Percentiles rank a stretch among this genome's conserved stretches.
These are phyloP conservation scores for Brachionus rotundiformis DNA, from an alignment of 1,140 invertebrate species.

Conservation along the genomic window DNA sequence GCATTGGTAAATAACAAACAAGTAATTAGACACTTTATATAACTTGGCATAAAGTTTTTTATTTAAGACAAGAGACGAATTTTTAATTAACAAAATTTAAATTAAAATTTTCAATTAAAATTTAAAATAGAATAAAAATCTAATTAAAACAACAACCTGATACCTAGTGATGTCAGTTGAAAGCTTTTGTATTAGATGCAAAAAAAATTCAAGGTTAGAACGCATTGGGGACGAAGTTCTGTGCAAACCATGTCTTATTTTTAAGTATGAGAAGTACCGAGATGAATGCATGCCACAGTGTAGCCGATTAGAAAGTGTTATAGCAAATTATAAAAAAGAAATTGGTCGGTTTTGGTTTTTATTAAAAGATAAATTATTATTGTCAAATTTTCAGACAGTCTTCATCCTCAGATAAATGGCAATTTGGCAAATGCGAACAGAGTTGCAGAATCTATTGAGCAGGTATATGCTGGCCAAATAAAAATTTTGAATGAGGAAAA, in stretches of 20 bases:
- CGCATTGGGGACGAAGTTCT: neutral
- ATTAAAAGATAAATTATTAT: neutral
- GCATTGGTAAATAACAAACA: neutral
- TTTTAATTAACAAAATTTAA: neutral
- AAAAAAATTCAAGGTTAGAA: neutral
- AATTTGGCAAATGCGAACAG: constrained; percentile 11
- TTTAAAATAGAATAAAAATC: neutral
- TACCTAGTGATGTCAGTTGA: neutral
- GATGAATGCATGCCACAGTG: neutral
- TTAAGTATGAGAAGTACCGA: constrained; percentile 8
- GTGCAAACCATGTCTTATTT: constrained; percentile 29
- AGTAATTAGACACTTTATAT: constrained; percentile 1
- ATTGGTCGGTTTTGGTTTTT: constrained; percentile 30
- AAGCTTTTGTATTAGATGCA: neutral
- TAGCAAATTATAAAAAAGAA: constrained; percentile 2
- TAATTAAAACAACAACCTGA: no score
- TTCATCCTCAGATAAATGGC: neutral
- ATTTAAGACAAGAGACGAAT: neutral
- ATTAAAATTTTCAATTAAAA: constrained; percentile 5
- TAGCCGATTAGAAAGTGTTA: neutral
- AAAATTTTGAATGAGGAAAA: constrained; percentile 30
- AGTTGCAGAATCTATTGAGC: neutral
- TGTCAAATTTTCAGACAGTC: neutral
- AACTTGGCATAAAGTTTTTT: neutral
- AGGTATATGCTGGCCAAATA: neutral